phyloP scores from a whole-genome alignment of 2,797 vertebrate genomes.

The Falco novaeseelandiae region DNA sequence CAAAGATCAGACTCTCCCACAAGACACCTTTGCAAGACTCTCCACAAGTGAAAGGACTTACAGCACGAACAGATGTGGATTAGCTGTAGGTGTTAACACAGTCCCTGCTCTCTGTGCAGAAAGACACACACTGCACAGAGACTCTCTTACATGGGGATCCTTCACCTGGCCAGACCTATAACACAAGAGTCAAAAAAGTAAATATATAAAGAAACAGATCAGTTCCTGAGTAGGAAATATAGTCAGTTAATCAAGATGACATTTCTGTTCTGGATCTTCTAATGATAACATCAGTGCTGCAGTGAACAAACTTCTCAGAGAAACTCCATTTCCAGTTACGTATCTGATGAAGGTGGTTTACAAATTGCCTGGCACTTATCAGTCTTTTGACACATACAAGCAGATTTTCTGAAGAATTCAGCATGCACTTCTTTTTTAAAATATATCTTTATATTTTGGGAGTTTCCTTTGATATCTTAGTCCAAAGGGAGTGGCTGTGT shows the following conservation, averaged over 20 bases:
- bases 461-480: neutral
- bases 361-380: neutral
- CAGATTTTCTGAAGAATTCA: neutral
- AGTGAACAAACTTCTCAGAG: neutral
- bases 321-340: neutral
- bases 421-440: neutral
- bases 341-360: neutral
- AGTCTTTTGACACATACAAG: neutral
- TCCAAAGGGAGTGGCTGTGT: neutral
- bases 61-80: neutral
- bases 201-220: neutral
- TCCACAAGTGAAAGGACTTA: neutral
- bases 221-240: neutral
- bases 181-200: neutral
- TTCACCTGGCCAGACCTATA: neutral
- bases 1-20: neutral
- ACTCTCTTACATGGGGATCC: fast-evolving
- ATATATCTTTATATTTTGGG: neutral
- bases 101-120: neutral
- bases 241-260: neutral
- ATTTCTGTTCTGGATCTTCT: neutral
- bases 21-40: neutral
- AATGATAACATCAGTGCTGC: neutral
- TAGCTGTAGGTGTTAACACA: neutral
- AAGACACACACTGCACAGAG: neutral